Evolutionary conservation across 1,140 invertebrate genomes (phyloP).

Genomic region (Drosophila novamexicana): DNA sequence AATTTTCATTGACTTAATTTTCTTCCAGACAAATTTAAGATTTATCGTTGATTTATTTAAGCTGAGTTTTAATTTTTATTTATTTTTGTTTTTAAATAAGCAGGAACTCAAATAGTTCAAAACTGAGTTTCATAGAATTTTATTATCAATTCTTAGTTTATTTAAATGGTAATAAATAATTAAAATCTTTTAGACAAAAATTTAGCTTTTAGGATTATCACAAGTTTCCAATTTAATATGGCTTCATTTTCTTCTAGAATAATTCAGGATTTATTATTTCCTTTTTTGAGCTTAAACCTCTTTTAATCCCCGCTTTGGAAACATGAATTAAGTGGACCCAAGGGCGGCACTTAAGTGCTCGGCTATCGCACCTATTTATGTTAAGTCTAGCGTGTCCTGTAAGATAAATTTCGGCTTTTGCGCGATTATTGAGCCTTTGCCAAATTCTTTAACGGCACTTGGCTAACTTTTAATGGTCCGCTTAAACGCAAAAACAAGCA

Average conservation of each 20-base stretch:
- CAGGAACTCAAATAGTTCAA: not conserved
- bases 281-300: too few species aligned
- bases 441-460: constrained; percentile 16
- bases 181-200: too few species aligned
- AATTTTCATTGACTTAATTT: too few species aligned
- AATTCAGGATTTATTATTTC: too few species aligned
- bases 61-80: too few species aligned
- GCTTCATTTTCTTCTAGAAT: not conserved
- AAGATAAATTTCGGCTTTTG: constrained; percentile 9
- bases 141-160: too few species aligned
- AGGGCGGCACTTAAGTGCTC: not conserved
- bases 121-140: not conserved
- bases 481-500: not conserved
- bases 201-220: too few species aligned
- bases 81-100: too few species aligned
- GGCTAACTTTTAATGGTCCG: constrained; percentile 10
- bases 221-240: not conserved
- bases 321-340: not conserved
- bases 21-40: too few species aligned
- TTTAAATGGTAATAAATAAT: too few species aligned
- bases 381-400: not conserved
- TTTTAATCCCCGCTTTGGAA: too few species aligned
- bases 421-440: constrained; percentile 10
- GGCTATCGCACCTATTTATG: not conserved
- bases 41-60: too few species aligned